These are phyloP conservation scores for Parasteatoda lunata DNA, from an alignment of 2,888 invertebrate species.

Conservation along the genomic window DNA sequence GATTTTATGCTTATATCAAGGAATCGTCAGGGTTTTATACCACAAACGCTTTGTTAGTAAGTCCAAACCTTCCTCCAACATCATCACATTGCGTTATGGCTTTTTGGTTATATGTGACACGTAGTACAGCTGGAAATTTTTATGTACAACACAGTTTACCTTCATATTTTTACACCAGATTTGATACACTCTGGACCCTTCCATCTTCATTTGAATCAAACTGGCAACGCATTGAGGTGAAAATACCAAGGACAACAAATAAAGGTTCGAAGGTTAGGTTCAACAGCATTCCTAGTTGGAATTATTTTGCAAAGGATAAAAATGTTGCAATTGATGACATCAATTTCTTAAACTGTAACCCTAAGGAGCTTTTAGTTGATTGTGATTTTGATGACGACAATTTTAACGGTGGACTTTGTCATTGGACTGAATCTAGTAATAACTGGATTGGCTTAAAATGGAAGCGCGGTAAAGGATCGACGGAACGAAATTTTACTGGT, in stretches of 20 bases:
- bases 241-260: slow-evolving; percentile 1
- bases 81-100: slow-evolving; percentile 65
- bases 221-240: slow-evolving; percentile 45
- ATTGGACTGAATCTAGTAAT: slow-evolving; percentile 39
- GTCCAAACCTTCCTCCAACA: slow-evolving; percentile 53
- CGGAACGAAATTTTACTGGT: slow-evolving; percentile 43
- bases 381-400: slow-evolving; percentile 68
- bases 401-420: slow-evolving; percentile 54
- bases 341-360: slow-evolving; percentile 65
- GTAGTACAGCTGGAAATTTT: slow-evolving; percentile 8
- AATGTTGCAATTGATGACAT: slow-evolving; percentile 62
- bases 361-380: slow-evolving; percentile 64
- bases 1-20: slow-evolving; percentile 58
- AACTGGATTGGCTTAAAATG: slow-evolving; percentile 4
- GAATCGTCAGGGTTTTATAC: slow-evolving; percentile 15
- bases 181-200: slow-evolving; percentile 1
- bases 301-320: background rate
- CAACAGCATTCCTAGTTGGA: slow-evolving; percentile 8
- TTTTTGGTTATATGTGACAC: slow-evolving; percentile 54
- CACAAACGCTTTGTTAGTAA: slow-evolving; percentile 20
- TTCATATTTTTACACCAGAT: background rate
- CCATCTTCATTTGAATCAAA: background rate
- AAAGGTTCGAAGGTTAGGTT: slow-evolving; percentile 23
- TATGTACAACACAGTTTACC: slow-evolving; percentile 21
- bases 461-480: slow-evolving; percentile 48